These are phyloP conservation scores for Mobula birostris DNA, from an alignment of 2,113 vertebrate genomes.

Conservation along the genomic window DNA sequence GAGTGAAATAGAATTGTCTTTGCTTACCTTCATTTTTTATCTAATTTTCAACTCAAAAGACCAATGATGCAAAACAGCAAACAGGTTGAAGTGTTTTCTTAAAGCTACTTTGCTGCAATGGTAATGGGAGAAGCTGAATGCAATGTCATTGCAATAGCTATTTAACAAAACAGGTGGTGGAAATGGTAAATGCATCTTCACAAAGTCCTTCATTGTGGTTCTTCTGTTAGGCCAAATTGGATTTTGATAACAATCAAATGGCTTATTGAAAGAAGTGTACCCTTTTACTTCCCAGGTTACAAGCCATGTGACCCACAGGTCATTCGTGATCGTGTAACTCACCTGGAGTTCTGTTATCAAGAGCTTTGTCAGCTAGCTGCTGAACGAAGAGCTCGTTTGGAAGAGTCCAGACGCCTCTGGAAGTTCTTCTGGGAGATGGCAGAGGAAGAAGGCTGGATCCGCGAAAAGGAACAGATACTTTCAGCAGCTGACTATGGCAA, in stretches of 20 bases:
- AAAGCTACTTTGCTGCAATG: neutral
- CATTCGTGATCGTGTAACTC: slow-evolving; percentile 81
- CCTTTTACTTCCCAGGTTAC: slow-evolving; percentile 64
- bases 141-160: neutral
- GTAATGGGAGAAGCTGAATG: neutral
- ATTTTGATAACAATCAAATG: neutral
- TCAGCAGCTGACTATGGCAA: slow-evolving; percentile 79
- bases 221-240: neutral
- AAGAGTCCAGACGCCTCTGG: slow-evolving; percentile 91
- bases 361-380: slow-evolving; percentile 83
- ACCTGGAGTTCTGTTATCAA: slow-evolving; percentile 93
- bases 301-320: slow-evolving; percentile 91
- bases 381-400: slow-evolving; percentile 75
- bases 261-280: neutral
- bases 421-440: slow-evolving; percentile 99
- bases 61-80: neutral
- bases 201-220: neutral
- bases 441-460: slow-evolving; percentile 91
- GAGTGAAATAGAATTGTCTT: neutral
- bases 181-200: neutral
- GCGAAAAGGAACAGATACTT: slow-evolving; percentile 91
- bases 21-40: neutral
- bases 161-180: neutral
- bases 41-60: neutral
- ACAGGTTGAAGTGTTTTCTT: neutral